phyloP scores from a whole-genome alignment of 2,113 vertebrate species.

The Chaetorhynchus papuensis region DNA sequence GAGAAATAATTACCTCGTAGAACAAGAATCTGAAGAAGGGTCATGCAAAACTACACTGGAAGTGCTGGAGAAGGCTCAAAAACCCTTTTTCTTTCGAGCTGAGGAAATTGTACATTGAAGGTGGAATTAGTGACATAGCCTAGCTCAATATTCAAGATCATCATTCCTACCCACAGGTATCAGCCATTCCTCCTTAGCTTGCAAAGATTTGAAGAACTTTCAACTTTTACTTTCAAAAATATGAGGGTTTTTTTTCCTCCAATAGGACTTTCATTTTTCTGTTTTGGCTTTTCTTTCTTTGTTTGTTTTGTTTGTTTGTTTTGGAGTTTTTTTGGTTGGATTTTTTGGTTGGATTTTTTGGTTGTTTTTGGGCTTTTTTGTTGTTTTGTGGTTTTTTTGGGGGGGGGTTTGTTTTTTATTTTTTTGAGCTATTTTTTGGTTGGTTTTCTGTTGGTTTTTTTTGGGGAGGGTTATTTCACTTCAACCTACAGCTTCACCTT shows the following conservation, averaged over 20 bases:
- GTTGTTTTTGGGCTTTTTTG: not conserved
- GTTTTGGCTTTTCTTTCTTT: not conserved
- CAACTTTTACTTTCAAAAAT: not conserved
- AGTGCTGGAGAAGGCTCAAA: not conserved
- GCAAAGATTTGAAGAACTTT: not conserved
- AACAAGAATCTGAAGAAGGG: not conserved
- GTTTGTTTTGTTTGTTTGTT: not conserved
- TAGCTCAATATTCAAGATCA: not conserved
- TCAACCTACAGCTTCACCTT: not conserved
- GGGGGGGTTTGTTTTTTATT: not conserved
- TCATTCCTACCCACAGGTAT: not conserved
- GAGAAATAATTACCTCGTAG: not conserved
- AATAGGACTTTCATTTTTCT: not conserved
- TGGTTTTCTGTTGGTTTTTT: not conserved
- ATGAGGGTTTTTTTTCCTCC: not conserved
- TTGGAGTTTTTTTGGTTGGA: not conserved
- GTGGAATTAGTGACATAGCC: not conserved
- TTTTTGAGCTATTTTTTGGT: not conserved
- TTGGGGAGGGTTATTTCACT: not conserved
- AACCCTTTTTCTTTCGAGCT: not conserved
- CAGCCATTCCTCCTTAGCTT: not conserved
- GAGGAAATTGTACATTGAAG: not conserved
- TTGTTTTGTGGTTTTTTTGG: not conserved
- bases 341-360: not conserved
- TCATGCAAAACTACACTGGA: not conserved